Conservation (phyloP, 2,888 invertebrate species). For the Eulithis testata region DNA sequence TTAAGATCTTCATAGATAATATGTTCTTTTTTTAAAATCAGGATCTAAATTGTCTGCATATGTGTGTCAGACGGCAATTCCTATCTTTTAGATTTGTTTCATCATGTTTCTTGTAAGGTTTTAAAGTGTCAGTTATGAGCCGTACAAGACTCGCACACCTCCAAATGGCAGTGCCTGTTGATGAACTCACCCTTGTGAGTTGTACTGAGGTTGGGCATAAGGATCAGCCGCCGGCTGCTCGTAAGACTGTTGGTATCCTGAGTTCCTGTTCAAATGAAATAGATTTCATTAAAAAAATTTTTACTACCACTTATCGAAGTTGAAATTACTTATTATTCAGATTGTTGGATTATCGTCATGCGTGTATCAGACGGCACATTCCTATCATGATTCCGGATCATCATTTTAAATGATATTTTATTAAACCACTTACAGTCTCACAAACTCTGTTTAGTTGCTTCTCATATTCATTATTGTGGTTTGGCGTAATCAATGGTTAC, state of each 20-base stretch:
- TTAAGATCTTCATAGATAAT: not conserved
- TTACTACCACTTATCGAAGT: not conserved
- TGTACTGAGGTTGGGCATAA: constrained; percentile 70
- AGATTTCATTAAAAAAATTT: constrained; percentile 1
- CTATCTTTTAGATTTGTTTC: constrained; percentile 64
- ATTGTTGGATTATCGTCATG: constrained; percentile 66
- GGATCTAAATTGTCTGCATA: constrained; percentile 70
- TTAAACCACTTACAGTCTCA: not conserved
- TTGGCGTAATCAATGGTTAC: too few species aligned
- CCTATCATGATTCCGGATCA: constrained; percentile 80
- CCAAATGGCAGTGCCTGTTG: not conserved
- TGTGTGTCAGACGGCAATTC: constrained; percentile 82
- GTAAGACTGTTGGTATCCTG: constrained; percentile 73
- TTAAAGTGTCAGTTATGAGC: not conserved
- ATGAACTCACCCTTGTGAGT: constrained; percentile 59
- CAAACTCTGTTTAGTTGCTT: too few species aligned
- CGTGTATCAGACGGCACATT: constrained; percentile 84
- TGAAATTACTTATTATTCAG: constrained; percentile 52
- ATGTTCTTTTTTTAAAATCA: constrained; percentile 47
- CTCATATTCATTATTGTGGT: too few species aligned
- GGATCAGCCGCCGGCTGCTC: constrained; percentile 70
- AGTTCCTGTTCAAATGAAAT: constrained; percentile 57
- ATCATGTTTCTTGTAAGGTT: constrained; percentile 40
- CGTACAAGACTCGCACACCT: not conserved
- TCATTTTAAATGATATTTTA: constrained; percentile 50